Evolutionary conservation across 1,140 invertebrate species (phyloP), one percentile per base, ranked within the genome.

Genomic region (Steinernema khuongi): DNA sequence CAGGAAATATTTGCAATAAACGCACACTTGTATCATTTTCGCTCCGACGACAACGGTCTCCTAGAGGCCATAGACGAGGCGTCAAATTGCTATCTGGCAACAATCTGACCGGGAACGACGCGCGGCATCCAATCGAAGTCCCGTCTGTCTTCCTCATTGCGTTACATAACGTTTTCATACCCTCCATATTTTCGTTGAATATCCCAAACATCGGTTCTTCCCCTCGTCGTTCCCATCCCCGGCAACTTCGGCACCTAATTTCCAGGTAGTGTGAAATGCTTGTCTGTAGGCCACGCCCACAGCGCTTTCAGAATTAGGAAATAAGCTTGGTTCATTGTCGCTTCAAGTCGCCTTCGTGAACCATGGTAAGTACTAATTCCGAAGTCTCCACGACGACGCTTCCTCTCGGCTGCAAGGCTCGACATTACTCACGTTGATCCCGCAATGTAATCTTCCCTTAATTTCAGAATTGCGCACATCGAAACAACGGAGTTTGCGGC

Each of bases 241-340:
- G 36, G n/a, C 36, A n/a, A 41, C 36, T 7, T 11, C 36, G 36
- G 50, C 50, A 60, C 50, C 50, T 60, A 60, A 60, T 60, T 60
- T 60, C 19, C 50, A 60, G 50, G 50, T 60, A 22, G 11, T 22
- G 22, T 26, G 19, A 60, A 60, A 60, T 7, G 50, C 14, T n/a
- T 26, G 50, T 60, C 22, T 14, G 50, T 22, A 17, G 19, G 50
- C 50, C 50, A 11, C 50, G 50, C 50, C 50, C 50, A 11, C 50
- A n/a, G 11, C 4, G 50, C 50, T 60, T 60, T 60, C 22, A 26
- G 50, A 60, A 60, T 60, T 60, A 60, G 50, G 50, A 60, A 60
- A 60, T 60, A 60, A 60, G 50, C 50, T 60, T 60, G 50, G 50
- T 60, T 60, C 50, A 60, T 60, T 60, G 50, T 60, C 50, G 50